Percentiles rank a stretch among this genome's conserved stretches.
Conservation (phyloP, 2,797 vertebrate genomes). For the Podarcis lilfordi region DNA sequence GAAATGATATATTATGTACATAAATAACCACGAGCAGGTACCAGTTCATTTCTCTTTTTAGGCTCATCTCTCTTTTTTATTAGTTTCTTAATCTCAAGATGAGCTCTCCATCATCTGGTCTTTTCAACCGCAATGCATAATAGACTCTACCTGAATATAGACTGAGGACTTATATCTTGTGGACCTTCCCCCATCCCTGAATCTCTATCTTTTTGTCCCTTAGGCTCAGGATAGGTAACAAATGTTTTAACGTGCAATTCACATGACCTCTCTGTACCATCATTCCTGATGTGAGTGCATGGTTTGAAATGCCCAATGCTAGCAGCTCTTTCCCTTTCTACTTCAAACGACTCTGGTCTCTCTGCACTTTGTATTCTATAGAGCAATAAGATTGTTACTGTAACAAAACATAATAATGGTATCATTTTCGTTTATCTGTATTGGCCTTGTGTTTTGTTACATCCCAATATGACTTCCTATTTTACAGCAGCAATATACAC, state of each 20-base stretch:
- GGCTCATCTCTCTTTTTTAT: background rate
- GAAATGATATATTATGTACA: too few relatives aligned
- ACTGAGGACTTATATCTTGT: background rate
- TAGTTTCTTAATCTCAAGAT: too few relatives aligned
- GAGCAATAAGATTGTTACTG: background rate
- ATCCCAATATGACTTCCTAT: background rate
- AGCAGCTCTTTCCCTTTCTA: background rate
- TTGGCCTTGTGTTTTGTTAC: conserved; percentile 9
- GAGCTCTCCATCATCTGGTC: background rate
- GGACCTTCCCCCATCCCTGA: too few relatives aligned
- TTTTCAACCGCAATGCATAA: background rate
- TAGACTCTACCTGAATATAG: too few relatives aligned
- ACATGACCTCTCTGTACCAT: background rate
- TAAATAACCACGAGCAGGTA: too few relatives aligned
- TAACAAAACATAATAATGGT: background rate
- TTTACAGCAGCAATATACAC: background rate
- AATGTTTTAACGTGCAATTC: background rate
- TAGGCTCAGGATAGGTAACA: background rate
- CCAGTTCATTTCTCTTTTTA: background rate
- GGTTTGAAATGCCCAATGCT: background rate
- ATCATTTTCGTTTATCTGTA: conserved; percentile 5
- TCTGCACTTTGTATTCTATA: background rate
- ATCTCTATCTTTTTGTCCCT: background rate
- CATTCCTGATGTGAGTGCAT: background rate
- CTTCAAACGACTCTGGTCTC: background rate